Evolutionary conservation across 2,113 vertebrate species (phyloP).

Genomic region (Bos javanicus): DNA sequence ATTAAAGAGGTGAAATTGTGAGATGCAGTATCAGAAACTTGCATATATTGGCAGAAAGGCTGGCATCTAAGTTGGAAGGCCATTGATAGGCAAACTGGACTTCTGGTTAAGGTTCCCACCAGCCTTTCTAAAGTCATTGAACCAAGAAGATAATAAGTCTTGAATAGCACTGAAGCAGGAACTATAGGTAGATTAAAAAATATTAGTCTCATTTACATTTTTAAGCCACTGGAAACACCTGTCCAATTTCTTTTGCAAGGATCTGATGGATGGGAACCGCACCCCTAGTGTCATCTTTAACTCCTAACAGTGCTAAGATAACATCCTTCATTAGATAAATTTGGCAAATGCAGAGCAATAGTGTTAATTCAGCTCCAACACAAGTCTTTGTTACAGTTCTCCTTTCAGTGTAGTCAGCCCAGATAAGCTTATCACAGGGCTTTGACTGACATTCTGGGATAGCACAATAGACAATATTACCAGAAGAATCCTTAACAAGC

Average conservation of each 20-base stretch:
- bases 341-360: neutral
- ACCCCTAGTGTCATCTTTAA: constrained; percentile 18
- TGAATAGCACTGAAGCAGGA: neutral
- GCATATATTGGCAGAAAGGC: neutral
- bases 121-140: neutral
- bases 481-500: neutral
- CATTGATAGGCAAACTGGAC: neutral
- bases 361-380: constrained; percentile 24
- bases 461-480: constrained; percentile 19
- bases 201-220: neutral
- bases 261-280: neutral
- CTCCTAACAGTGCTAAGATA: neutral
- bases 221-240: neutral
- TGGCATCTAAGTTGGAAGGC: neutral
- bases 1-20: constrained; percentile 3
- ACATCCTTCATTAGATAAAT: constrained; percentile 31
- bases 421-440: constrained; percentile 39
- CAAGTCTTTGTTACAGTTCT: constrained; percentile 57
- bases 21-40: neutral
- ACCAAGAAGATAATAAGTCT: neutral
- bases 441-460: neutral
- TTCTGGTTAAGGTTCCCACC: neutral
- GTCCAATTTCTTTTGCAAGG: neutral
- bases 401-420: constrained; percentile 38
- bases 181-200: neutral